Conservation (phyloP, 2,888 invertebrate genomes). For the Parnassius mnemosyne region DNA sequence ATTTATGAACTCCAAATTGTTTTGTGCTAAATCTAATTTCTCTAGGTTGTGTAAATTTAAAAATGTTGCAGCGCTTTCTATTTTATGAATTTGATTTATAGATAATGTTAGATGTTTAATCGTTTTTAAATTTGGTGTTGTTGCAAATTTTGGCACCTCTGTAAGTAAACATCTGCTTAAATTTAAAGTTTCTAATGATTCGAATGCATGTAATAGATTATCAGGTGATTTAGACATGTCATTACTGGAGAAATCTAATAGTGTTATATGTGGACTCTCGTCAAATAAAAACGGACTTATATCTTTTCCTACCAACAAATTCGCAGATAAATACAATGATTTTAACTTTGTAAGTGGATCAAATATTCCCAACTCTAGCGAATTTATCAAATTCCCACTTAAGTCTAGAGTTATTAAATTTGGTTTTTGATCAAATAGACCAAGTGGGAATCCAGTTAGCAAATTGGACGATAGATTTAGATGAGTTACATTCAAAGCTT, state of each 20-base stretch:
- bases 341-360: conserved; percentile 45
- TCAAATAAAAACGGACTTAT: conserved; percentile 47
- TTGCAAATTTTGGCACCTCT: conserved; percentile 54
- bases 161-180: conserved; percentile 48
- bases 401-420: conserved; percentile 50
- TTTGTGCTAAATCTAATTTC: conserved; percentile 51
- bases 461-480: conserved; percentile 53
- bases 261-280: conserved; percentile 37
- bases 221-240: conserved; percentile 47
- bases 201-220: conserved; percentile 43
- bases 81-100: conserved; percentile 49
- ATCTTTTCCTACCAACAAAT: conserved; percentile 43
- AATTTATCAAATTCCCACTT: conserved; percentile 44
- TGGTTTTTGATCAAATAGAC: conserved; percentile 49
- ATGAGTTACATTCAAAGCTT: conserved; percentile 37
- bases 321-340: conserved; percentile 49
- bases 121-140: conserved; percentile 46
- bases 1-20: conserved; percentile 48
- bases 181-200: conserved; percentile 42
- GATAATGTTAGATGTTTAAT: conserved; percentile 53
- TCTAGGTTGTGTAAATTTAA: conserved; percentile 49
- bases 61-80: conserved; percentile 42
- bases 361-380: conserved; percentile 47
- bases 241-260: conserved; percentile 53
- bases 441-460: conserved; percentile 48